Base-by-base conservation (phyloP, 37 sponge, comb jelly and placozoan genomes). In the Crambe crambe region DNA sequence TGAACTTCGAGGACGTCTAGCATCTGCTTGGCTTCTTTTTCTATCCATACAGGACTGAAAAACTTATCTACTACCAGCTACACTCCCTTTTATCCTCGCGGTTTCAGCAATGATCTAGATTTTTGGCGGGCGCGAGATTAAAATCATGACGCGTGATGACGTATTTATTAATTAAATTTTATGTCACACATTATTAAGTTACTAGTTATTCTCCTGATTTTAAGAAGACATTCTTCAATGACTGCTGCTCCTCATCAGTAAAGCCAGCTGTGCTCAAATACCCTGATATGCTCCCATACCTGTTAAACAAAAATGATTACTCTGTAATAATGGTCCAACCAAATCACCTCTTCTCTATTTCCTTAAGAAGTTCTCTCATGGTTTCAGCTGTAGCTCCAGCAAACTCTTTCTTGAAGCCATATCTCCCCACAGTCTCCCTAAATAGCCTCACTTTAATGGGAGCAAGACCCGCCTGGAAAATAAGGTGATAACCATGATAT, bases 181-280 rank as follows among this genome's bases (percentile, higher is more conserved):
- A n/a, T n/a, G n/a, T n/a, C n/a, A n/a, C n/a, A n/a, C n/a, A n/a
- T 61, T 61, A 61, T 27, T 23, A 61, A 20, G 63, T 20, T 23
- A 23, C 25, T 29, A 20, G 15, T 61, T 27, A 61, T 61, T 5
- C 6, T 61, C 15, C 30, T 23, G 15, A 61, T 26, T 83, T 68
- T 3, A 84, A 70, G 66, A 93, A 83, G 6, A 80, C 56, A 8
- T 31, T 37, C 60, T 77, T 86, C 42, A 93, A 80, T 38, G 72
- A 60, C 40, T 86, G 57, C 74, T 93, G 94, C 37, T 93, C 87
- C 25, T 93, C 73, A 4, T n/a, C 5, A 26, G 85, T 74, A 75
- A 93, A 93, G 4, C 91, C 91, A 43, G 86, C 79, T 21, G 94
- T 74, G 69, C 69, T 83, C 56, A 93, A 42, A 56, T 93, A 93